Evolutionary conservation across 64 coral and sea anemone genomes (phyloP).

Genomic region (Montipora cactus): DNA sequence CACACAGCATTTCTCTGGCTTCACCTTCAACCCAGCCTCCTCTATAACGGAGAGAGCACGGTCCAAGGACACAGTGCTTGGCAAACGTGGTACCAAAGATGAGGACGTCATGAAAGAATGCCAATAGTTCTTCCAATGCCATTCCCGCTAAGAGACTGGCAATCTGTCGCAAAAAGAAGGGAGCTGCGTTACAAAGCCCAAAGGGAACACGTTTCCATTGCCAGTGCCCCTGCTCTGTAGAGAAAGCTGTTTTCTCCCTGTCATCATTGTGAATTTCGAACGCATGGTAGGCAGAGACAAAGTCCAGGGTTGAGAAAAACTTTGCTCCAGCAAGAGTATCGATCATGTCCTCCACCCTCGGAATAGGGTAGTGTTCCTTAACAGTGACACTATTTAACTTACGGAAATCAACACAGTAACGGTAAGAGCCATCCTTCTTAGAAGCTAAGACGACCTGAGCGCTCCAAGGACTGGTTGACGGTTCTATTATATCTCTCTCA

Average conservation of each 20-base stretch:
- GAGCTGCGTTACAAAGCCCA: slow-evolving; percentile 52
- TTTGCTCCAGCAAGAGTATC: no score
- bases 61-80: slow-evolving; percentile 20
- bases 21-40: slow-evolving; percentile 55
- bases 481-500: no score
- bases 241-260: slow-evolving; percentile 66
- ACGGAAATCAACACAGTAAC: no score
- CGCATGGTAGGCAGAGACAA: slow-evolving; percentile 61
- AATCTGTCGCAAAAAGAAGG: slow-evolving; percentile 49
- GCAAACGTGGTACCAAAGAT: slow-evolving; percentile 36
- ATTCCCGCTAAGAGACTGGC: slow-evolving; percentile 32
- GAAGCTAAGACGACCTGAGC: no score
- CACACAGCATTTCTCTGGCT: slow-evolving; percentile 59
- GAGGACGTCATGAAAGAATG: slow-evolving; percentile 44
- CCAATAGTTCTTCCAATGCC: slow-evolving; percentile 18
- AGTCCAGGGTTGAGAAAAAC: slow-evolving; percentile 62
- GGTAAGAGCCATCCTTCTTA: no score
- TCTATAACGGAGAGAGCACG: not conserved
- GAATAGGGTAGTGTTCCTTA: no score
- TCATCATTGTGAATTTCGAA: slow-evolving; percentile 24
- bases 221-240: slow-evolving; percentile 46
- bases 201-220: slow-evolving; percentile 67
- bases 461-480: no score
- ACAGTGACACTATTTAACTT: no score
- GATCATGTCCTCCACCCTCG: no score